These are phyloP conservation scores for Bucorvus abyssinicus DNA, from an alignment of 2,797 vertebrate species.

Conservation along the genomic window DNA sequence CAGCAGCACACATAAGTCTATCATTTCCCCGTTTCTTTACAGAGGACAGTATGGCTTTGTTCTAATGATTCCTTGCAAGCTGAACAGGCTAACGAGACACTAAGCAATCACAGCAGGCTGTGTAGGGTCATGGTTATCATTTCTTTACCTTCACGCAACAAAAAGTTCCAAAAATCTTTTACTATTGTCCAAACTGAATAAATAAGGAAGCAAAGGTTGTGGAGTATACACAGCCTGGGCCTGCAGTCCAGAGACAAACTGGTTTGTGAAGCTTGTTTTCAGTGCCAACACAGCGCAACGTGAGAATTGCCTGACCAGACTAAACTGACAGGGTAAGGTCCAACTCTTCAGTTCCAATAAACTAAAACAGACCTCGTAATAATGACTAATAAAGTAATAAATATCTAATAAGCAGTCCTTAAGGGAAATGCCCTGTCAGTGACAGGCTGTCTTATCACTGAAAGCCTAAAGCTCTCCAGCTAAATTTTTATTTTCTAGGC, in stretches of 20 bases:
- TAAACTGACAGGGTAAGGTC: neutral
- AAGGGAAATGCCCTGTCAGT: neutral
- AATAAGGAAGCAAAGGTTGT: conserved; percentile 7
- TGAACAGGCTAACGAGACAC: neutral
- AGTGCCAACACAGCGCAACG: neutral
- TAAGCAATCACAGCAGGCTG: neutral
- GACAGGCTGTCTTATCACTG: neutral
- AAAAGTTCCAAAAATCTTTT: conserved; percentile 8
- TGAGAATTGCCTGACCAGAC: neutral
- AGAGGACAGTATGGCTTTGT: neutral
- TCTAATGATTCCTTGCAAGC: neutral
- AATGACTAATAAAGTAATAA: neutral
- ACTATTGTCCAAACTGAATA: neutral
- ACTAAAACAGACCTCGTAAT: neutral
- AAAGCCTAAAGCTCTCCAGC: neutral
- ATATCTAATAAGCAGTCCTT: neutral
- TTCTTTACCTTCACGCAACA: conserved; percentile 21
- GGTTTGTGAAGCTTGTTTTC: neutral
- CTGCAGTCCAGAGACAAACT: neutral
- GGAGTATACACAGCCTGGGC: neutral
- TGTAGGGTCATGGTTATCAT: neutral
- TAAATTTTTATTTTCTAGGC: neutral
- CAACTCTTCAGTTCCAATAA: neutral
- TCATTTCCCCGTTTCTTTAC: neutral
- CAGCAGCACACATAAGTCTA: neutral